Evolutionary conservation across 2,797 vertebrate species (phyloP).

Genomic region (Chelidonichthys spinosus): DNA sequence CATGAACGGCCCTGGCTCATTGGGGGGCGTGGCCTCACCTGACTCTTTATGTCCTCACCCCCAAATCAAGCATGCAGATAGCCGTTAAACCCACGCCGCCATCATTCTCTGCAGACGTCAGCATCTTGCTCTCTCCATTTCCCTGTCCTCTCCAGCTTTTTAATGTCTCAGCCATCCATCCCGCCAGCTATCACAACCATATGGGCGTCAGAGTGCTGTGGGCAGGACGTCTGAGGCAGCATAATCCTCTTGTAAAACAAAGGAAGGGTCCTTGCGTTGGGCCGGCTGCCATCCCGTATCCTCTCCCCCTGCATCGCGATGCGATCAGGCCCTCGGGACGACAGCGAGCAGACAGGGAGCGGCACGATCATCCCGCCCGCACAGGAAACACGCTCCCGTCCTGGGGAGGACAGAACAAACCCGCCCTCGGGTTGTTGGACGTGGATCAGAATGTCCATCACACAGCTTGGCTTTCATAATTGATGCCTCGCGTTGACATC

Average conservation of each 20-base stretch:
- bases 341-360: conserved; percentile 33
- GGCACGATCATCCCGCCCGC: conserved; percentile 44
- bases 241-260: conserved; percentile 80
- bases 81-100: conserved; percentile 32
- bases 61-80: conserved; percentile 21
- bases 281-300: conserved; percentile 53
- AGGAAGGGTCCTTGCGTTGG: conserved; percentile 53
- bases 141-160: neutral
- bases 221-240: conserved; percentile 66
- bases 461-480: conserved; percentile 65
- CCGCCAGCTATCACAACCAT: conserved; percentile 43
- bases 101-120: conserved; percentile 41
- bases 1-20: conserved; percentile 31
- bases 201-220: conserved; percentile 60
- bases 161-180: conserved; percentile 32
- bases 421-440: conserved; percentile 52
- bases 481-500: conserved; percentile 53
- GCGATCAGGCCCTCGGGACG: conserved; percentile 42
- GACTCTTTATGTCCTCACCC: conserved; percentile 18
- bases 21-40: conserved; percentile 26
- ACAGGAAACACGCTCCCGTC: conserved; percentile 31
- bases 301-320: conserved; percentile 30
- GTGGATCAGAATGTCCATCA: conserved; percentile 44
- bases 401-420: conserved; percentile 22
- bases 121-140: conserved; percentile 33